Evolutionary conservation across 2,888 invertebrate species (phyloP).

Genomic region (Pollenia griseotomentosa): DNA sequence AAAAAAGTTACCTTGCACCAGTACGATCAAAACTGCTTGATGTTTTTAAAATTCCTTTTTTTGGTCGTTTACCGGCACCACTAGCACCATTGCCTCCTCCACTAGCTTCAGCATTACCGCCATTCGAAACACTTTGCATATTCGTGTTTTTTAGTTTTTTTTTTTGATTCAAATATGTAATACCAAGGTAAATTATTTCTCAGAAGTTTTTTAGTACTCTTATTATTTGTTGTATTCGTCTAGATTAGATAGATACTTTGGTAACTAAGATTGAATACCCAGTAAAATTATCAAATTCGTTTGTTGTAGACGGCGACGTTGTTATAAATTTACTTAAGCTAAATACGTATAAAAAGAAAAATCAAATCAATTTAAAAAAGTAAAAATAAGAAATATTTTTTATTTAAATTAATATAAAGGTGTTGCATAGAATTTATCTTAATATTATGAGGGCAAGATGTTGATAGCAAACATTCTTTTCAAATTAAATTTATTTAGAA

Average conservation of each 20-base stretch:
- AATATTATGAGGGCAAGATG: slow-evolving; percentile 1
- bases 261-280: slow-evolving; percentile 42
- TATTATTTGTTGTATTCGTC: neutral
- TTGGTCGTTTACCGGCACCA: slow-evolving; percentile 77
- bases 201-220: slow-evolving; percentile 5
- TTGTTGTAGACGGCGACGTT: slow-evolving; percentile 10
- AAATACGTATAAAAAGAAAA: slow-evolving; percentile 17
- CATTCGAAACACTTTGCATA: slow-evolving; percentile 71
- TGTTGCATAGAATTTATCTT: slow-evolving; percentile 26
- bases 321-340: slow-evolving; percentile 44
- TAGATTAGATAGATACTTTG: slow-evolving; percentile 1
- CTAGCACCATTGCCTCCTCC: slow-evolving; percentile 53
- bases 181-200: neutral
- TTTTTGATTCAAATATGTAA: neutral
- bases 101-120: slow-evolving; percentile 56
- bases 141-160: slow-evolving; percentile 28
- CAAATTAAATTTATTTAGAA: slow-evolving; percentile 40
- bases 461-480: slow-evolving; percentile 39
- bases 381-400: slow-evolving; percentile 8
- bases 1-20: slow-evolving; percentile 83
- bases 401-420: slow-evolving; percentile 39
- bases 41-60: slow-evolving; percentile 94
- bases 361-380: slow-evolving; percentile 40
- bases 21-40: slow-evolving; percentile 94
- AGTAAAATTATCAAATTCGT: slow-evolving; percentile 5